These are phyloP conservation scores for Alethe diademata DNA, from an alignment of 2,113 vertebrate species.

Conservation along the genomic window DNA sequence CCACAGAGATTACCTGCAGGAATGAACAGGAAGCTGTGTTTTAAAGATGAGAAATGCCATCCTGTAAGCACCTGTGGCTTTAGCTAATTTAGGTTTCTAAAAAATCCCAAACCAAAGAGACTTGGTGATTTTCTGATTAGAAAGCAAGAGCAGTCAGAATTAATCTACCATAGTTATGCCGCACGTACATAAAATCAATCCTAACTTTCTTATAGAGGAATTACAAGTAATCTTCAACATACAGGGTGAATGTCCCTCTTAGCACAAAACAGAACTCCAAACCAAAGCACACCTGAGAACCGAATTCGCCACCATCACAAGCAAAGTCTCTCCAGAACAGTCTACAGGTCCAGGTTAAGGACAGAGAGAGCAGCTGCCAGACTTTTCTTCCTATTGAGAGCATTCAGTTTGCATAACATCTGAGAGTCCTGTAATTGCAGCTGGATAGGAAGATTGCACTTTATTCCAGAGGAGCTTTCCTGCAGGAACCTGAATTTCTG, in stretches of 20 bases:
- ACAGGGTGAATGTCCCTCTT: not conserved
- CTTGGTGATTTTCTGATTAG: not conserved
- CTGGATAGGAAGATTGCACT: not conserved
- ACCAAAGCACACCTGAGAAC: not conserved
- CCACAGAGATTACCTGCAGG: not conserved
- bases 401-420: not conserved
- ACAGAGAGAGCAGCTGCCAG: not conserved
- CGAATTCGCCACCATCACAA: not conserved
- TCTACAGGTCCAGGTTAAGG: rapidly evolving
- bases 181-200: not conserved
- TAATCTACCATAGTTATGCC: not conserved
- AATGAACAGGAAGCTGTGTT: not conserved
- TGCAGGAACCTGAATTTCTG: not conserved
- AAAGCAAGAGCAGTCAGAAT: not conserved
- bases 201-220: not conserved
- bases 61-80: not conserved
- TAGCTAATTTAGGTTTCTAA: not conserved
- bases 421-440: not conserved
- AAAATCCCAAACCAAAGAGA: not conserved
- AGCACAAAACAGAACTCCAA: not conserved
- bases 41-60: not conserved
- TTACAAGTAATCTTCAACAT: not conserved
- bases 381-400: not conserved
- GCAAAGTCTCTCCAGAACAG: not conserved
- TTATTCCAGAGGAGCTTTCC: not conserved